These are phyloP conservation scores for Tamias sibiricus DNA, from an alignment of 2,113 vertebrate genomes.

Conservation along the genomic window DNA sequence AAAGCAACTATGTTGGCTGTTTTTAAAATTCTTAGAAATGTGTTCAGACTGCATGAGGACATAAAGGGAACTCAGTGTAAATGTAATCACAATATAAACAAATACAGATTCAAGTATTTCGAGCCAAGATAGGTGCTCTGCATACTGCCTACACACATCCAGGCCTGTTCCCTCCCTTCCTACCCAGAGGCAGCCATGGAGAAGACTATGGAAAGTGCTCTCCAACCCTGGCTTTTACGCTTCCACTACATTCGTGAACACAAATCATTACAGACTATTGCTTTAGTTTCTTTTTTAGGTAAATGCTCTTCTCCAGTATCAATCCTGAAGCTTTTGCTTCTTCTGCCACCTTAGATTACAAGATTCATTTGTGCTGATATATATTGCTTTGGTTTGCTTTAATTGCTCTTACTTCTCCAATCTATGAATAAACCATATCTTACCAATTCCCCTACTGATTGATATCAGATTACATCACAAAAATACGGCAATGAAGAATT, in stretches of 20 bases:
- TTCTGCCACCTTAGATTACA: not conserved
- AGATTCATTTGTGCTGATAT: not conserved
- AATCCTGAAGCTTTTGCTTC: conserved; percentile 2
- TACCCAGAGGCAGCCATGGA: not conserved
- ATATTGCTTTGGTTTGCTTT: not conserved
- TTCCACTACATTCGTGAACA: not conserved
- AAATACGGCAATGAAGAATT: not conserved
- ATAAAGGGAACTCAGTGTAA: not conserved
- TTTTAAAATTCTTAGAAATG: not conserved
- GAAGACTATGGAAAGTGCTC: not conserved
- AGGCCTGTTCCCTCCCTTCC: not conserved
- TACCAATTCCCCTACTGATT: not conserved
- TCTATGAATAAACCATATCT: not conserved
- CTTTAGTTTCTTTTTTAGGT: not conserved
- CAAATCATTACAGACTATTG: not conserved
- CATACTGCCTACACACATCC: not conserved
- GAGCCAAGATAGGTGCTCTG: not conserved
- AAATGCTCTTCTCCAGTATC: not conserved
- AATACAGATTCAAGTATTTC: not conserved
- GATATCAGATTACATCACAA: not conserved
- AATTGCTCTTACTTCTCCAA: not conserved
- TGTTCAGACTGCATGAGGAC: not conserved
- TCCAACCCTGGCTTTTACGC: not conserved
- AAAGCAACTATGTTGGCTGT: not conserved
- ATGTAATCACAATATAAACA: not conserved